Evolutionary conservation across 2,113 vertebrate species (phyloP).

Genomic region (Solea senegalensis): DNA sequence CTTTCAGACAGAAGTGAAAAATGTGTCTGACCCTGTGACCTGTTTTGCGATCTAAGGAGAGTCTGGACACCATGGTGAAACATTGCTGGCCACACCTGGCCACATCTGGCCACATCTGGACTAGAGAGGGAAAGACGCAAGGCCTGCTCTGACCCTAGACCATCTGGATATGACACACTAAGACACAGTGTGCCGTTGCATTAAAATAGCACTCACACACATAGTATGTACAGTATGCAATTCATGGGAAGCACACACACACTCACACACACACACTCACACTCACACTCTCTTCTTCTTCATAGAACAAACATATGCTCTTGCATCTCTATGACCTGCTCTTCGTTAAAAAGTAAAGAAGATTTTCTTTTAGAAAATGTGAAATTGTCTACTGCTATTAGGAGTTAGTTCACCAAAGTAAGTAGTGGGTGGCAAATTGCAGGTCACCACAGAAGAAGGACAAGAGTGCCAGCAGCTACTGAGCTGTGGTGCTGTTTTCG

Average conservation of each 20-base stretch:
- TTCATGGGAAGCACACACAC: constrained; percentile 49
- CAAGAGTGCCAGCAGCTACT: too few species aligned
- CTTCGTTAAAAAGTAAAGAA: too few species aligned
- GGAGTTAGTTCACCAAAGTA: too few species aligned
- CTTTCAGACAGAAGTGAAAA: constrained; percentile 5
- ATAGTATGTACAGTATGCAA: constrained; percentile 38
- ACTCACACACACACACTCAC: constrained; percentile 37
- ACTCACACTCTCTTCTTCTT: constrained; percentile 26
- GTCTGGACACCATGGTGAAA: constrained; percentile 34
- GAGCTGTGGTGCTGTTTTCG: too few species aligned
- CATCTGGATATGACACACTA: constrained; percentile 68
- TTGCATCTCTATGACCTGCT: background rate
- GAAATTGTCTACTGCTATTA: too few species aligned
- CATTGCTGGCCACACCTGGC: constrained; percentile 54
- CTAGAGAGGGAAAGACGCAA: constrained; percentile 2
- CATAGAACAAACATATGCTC: constrained; percentile 22
- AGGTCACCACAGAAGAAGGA: too few species aligned
- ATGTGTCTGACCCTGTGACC: constrained; percentile 19
- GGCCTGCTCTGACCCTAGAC: constrained; percentile 50
- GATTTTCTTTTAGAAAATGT: too few species aligned
- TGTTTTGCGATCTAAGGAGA: constrained; percentile 30
- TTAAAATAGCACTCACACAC: constrained; percentile 57
- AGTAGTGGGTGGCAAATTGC: too few species aligned
- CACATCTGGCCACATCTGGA: constrained; percentile 68
- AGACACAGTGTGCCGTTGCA: constrained; percentile 38